Base-by-base conservation (phyloP, 2,113 vertebrate genomes). In the Cochlearius cochlearius region DNA sequence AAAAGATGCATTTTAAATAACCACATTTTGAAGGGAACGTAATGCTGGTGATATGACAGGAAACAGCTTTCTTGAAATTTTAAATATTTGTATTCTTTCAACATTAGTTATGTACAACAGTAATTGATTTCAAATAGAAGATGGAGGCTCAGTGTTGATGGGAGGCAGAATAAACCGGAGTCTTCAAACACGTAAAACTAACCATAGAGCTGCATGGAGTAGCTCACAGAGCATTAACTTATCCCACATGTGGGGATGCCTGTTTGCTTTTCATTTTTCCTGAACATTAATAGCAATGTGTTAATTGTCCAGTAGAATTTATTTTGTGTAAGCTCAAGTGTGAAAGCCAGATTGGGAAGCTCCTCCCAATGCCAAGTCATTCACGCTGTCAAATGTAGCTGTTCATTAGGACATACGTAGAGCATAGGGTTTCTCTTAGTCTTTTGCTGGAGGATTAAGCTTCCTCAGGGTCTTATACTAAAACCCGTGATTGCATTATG, bases 281-380 rank as follows among this genome's bases (percentile, higher is more conserved):
- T 63, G n/a, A 83, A 2, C 29, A 13, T 19, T 50, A 45, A 62
- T 26, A 80, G 21, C 0, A 2, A 55, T 29, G 11, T 1, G 0
- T 56, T 77, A 80, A 86, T 74, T 78, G 5, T 5, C 12, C 39
- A 38, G 20, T 9, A 36, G 43, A 59, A 81, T 55, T 67, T 55
- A 47, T 62, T 86, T 60, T 25, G 30, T 76, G 22, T 6, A 58
- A 88, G 22, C 16, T 38, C n/a, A 87, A 63, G 12, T 25, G 50
- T 78, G 68, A 56, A 82, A 85, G 32, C 53, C 36, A 12, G 59
- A 10, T 19, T 15, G 32, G 19, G 62, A 79, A 71, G 25, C 56
- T 84, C 56, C 36, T 75, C 36, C 47, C 34, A 13, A 27, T 45
- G 47, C 34, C 30, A 19, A 15, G 8, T 47, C 68, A 68, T 32